A percentile compares a stretch with the other conserved stretches of the same genome.
These are phyloP conservation scores for Drosophila subpulchrella DNA, from an alignment of 1,140 invertebrate genomes.

Conservation along the genomic window DNA sequence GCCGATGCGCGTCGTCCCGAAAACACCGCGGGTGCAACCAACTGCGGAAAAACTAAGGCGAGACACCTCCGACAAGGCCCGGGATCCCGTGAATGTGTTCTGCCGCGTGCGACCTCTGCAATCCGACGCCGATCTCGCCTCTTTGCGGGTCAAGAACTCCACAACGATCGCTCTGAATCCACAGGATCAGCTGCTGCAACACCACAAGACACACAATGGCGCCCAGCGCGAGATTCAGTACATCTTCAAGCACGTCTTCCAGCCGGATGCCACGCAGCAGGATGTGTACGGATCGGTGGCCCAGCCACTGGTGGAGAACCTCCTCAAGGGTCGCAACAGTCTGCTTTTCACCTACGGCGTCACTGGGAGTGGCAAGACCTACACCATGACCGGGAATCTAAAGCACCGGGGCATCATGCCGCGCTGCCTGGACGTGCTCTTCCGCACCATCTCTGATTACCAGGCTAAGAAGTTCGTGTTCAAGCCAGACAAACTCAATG, in stretches of 20 bases:
- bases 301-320: slow-evolving; percentile 92
- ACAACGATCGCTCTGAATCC: slow-evolving; percentile 87
- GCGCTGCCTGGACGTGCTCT: slow-evolving; percentile 95
- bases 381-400: slow-evolving; percentile 93
- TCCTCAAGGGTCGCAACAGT: slow-evolving; percentile 93
- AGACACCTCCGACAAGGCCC: slow-evolving; percentile 43
- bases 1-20: slow-evolving; percentile 68
- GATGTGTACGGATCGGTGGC: slow-evolving; percentile 93
- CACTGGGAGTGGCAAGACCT: slow-evolving; percentile 98
- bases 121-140: slow-evolving; percentile 87
- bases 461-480: slow-evolving; percentile 94
- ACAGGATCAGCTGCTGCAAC: slow-evolving; percentile 87
- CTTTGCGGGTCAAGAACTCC: slow-evolving; percentile 90
- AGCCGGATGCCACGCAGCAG: slow-evolving; percentile 90
- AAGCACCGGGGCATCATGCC: slow-evolving; percentile 94
- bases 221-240: slow-evolving; percentile 90
- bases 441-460: slow-evolving; percentile 93
- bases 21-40: slow-evolving; percentile 50
- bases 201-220: slow-evolving; percentile 86
- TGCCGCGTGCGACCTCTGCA: slow-evolving; percentile 92
- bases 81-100: slow-evolving; percentile 92
- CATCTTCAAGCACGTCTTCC: slow-evolving; percentile 94
- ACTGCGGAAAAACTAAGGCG: slow-evolving; percentile 39
- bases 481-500: slow-evolving; percentile 96
- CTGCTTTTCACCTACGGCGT: slow-evolving; percentile 98